Conservation (phyloP, 2,113 vertebrate genomes). For the Lates calcarifer region DNA sequence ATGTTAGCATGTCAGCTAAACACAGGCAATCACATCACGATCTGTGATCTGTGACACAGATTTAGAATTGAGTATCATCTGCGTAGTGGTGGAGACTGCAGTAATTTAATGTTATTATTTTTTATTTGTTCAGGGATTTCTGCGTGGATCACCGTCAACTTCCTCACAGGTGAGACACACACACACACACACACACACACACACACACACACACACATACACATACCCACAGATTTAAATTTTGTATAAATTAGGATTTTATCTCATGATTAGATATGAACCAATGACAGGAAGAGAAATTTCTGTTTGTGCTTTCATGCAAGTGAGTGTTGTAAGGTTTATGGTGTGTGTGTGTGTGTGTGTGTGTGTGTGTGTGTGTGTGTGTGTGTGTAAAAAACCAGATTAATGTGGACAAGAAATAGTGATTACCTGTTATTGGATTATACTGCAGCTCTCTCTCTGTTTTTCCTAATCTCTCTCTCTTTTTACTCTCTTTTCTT, state of each 20-base stretch:
- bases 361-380: slow-evolving; percentile 5
- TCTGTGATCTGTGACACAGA: no score
- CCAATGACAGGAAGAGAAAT: background rate
- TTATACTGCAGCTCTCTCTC: slow-evolving; percentile 23
- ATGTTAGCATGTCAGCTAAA: no score
- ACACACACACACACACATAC: background rate
- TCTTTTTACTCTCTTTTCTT: background rate
- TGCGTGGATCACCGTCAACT: slow-evolving; percentile 97
- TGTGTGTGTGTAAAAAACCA: slow-evolving; percentile 9
- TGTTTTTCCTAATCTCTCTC: slow-evolving; percentile 1
- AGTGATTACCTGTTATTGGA: slow-evolving; percentile 71
- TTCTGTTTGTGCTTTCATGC: no score
- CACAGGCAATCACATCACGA: no score
- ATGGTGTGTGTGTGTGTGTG: no score
- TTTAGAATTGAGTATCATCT: no score
- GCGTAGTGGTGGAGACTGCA: background rate
- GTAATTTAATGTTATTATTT: background rate
- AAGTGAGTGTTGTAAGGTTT: no score
- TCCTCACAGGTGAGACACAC: slow-evolving; percentile 89
- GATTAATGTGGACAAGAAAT: slow-evolving; percentile 60
- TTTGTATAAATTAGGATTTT: no score
- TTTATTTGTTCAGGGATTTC: slow-evolving; percentile 88
- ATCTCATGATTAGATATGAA: background rate
- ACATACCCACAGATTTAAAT: no score
- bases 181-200: background rate